phyloP scores from a whole-genome alignment of 2,888 invertebrate species.

The Cephus spinipes region DNA sequence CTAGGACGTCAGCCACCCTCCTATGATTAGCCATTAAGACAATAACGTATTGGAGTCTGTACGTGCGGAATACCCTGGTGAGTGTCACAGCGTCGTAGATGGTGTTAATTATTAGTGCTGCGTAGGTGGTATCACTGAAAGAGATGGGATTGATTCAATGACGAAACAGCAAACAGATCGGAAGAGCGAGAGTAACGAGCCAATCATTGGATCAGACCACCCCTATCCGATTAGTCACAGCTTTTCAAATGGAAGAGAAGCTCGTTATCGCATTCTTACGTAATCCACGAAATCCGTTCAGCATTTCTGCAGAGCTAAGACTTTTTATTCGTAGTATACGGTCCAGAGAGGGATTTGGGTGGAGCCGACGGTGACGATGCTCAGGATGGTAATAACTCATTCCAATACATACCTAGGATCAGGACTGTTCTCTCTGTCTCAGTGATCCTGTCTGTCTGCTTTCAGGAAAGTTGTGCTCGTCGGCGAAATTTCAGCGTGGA shows the following conservation, averaged over 20 bases:
- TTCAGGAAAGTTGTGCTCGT: not conserved
- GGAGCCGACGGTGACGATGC: not conserved
- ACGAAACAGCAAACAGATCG: conserved; percentile 44
- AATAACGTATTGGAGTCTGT: conserved; percentile 31
- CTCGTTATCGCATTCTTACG: conserved; percentile 55
- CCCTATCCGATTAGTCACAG: conserved; percentile 45
- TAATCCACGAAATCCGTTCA: conserved; percentile 58
- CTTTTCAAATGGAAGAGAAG: conserved; percentile 39
- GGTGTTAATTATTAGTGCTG: not conserved
- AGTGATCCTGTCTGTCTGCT: not conserved
- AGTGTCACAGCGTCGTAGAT: not conserved
- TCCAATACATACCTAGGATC: not conserved
- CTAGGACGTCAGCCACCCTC: not conserved
- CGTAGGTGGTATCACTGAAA: not conserved
- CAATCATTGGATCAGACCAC: conserved; percentile 40
- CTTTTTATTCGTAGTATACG: conserved; percentile 5
- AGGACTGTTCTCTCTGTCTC: conserved; percentile 3
- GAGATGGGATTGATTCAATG: not conserved
- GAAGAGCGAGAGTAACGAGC: conserved; percentile 40
- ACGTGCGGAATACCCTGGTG: not conserved
- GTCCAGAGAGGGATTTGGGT: not conserved
- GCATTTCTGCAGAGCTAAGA: conserved; percentile 43
- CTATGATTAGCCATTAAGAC: conserved; percentile 53
- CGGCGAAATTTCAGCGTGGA: not conserved
- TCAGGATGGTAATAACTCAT: not conserved